Evolutionary conservation across 2,797 vertebrate species (phyloP).

Genomic region (Staurois parvus): DNA sequence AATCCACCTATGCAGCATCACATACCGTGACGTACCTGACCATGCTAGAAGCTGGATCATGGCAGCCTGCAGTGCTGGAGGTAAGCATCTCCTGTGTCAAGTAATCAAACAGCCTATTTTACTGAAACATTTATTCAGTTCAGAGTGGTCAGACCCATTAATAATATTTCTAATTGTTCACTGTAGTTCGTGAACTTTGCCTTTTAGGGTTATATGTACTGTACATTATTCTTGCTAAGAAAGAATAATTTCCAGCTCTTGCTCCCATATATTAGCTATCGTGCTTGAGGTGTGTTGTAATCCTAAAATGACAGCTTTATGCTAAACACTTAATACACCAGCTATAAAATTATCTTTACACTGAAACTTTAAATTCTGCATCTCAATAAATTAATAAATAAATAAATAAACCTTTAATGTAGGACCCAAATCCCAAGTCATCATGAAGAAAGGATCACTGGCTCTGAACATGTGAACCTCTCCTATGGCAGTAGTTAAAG

Average conservation of each 20-base stretch:
- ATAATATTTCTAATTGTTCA: not conserved
- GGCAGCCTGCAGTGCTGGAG: no score
- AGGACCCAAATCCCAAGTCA: conserved; percentile 10
- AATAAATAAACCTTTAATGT: conserved; percentile 14
- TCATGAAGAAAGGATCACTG: conserved; percentile 39
- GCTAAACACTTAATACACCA: not conserved
- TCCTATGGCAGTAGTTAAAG: conserved; percentile 58
- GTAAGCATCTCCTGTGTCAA: no score
- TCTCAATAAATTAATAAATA: not conserved
- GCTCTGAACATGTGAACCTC: conserved; percentile 52
- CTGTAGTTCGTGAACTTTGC: not conserved
- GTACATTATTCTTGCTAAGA: no score
- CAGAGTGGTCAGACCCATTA: not conserved
- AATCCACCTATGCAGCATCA: no score
- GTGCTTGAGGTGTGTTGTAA: not conserved
- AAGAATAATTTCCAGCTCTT: no score
- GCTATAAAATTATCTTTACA: not conserved
- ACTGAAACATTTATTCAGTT: no score
- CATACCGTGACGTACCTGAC: no score
- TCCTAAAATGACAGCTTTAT: not conserved
- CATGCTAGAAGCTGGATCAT: no score
- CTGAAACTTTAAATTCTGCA: not conserved
- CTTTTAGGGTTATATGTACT: no score
- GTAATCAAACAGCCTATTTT: no score
- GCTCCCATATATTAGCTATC: no score